Evolutionary conservation across 2,797 vertebrate genomes (phyloP), one percentile per base, ranked within the genome.

Genomic region (Lagocephalus sceleratus): DNA sequence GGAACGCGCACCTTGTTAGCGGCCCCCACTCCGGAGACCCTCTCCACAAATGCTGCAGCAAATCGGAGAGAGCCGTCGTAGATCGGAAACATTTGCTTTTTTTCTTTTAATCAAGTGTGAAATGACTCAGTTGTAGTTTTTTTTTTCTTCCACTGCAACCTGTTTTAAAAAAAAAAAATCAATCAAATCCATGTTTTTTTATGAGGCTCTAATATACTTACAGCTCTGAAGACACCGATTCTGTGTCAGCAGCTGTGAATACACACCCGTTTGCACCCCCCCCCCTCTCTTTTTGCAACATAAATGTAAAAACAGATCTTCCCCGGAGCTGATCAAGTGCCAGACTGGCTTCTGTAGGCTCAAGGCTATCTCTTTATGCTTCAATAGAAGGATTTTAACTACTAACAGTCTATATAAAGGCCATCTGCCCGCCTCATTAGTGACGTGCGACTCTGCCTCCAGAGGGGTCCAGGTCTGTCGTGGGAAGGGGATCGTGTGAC

Each of bases 361-460:
- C 68, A 54, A 20, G 15, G 80, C 69, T 54, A 69, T 70, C 67
- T 60, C 62, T 77, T 71, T 67, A 65, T 78, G 82, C 73, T 76
- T 63, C 53, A 61, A 57, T 70, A 49, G 62, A 71, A 71, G 57
- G 59, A 68, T 78, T 84, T 79, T 47, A 76, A 64, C 72, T 61
- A 67, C 67, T 63, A 58, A 82, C 78, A 73, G 68, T 65, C 74
- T 57, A 54, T 60, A 71, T 63, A 79, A 83, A 78, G 79, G 71
- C 79, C 83, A 85, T 77, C 84, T 85, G 85, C 69, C 55, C 57
- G 44, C 71, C 81, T 77, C 63, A 73, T 79, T 82, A 77, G 62
- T 54, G 56, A 61, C 63, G 47, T 38, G 39, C 57, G 57, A 62
- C 71, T 78, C 45, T 47, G 46, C 50, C 71, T 54, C 57, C n/a